phyloP scores from a whole-genome alignment of 2,113 vertebrate genomes.

The Podarcis raffonei region DNA sequence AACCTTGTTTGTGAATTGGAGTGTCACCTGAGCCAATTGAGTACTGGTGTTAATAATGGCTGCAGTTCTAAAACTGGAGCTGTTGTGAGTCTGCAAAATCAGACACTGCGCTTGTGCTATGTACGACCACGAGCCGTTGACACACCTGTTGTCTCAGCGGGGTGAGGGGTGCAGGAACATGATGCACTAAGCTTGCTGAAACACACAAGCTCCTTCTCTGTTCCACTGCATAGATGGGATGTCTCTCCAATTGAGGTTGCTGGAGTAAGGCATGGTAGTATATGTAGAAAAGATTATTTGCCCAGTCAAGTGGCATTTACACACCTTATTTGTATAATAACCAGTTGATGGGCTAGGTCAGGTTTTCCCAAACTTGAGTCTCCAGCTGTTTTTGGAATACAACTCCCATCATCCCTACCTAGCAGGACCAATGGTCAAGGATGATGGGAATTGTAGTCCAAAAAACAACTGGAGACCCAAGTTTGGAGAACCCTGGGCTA shows the following conservation, averaged over 20 bases:
- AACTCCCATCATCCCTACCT: too few relatives aligned
- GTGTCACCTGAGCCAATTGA: not conserved
- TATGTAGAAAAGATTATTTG: not conserved
- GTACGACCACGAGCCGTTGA: too few relatives aligned
- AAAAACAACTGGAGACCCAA: too few relatives aligned
- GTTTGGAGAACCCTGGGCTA: not conserved
- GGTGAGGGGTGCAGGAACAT: not conserved
- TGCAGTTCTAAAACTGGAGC: not conserved
- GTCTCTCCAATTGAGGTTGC: not conserved
- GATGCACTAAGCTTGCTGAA: not conserved
- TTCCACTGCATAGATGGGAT: not conserved
- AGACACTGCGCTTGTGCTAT: not conserved
- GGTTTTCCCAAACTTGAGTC: too few relatives aligned
- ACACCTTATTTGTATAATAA: not conserved
- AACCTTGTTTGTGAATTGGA: not conserved
- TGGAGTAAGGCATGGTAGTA: not conserved
- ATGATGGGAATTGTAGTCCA: too few relatives aligned
- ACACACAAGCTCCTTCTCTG: not conserved
- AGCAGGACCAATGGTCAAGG: too few relatives aligned
- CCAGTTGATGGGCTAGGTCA: not conserved
- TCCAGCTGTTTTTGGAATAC: too few relatives aligned
- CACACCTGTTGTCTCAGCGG: not conserved
- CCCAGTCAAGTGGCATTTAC: not conserved
- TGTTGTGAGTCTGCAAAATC: not conserved
- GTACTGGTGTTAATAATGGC: not conserved